A percentile compares a stretch with the other conserved stretches of the same genome.
Evolutionary conservation across 1,140 invertebrate genomes (phyloP).

Genomic region (Leptopilina clavipes): DNA sequence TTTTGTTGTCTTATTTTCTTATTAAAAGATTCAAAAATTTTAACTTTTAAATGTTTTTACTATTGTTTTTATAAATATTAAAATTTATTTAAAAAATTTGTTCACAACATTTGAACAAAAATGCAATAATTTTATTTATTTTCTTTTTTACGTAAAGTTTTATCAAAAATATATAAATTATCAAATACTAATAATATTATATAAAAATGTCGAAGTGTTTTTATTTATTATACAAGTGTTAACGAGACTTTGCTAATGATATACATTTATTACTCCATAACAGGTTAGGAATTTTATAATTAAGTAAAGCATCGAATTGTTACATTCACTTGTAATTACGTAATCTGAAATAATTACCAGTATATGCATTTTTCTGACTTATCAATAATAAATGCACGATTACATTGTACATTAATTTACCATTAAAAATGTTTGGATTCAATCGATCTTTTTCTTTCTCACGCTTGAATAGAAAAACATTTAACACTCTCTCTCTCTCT

Average conservation of each 20-base stretch:
- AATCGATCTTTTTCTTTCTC: background rate
- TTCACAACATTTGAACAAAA: too few species aligned
- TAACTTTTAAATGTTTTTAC: too few species aligned
- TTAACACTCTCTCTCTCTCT: too few species aligned
- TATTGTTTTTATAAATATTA: too few species aligned
- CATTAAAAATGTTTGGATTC: background rate
- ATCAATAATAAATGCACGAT: too few species aligned
- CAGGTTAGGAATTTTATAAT: background rate
- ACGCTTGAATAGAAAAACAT: background rate
- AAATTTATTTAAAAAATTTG: too few species aligned
- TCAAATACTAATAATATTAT: too few species aligned
- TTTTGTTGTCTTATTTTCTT: background rate
- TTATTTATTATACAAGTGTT: too few species aligned
- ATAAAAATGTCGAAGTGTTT: too few species aligned
- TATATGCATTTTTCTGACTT: background rate
- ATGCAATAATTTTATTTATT: too few species aligned
- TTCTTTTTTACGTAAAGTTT: too few species aligned
- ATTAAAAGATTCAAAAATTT: background rate
- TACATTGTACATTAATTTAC: background rate
- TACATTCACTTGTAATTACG: slow-evolving; percentile 4
- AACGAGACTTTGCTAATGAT: background rate
- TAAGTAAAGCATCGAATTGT: background rate
- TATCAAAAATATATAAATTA: too few species aligned
- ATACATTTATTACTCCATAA: background rate
- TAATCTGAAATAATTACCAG: background rate